Percentiles rank a stretch among this genome's conserved stretches.
Conservation (phyloP, 2,113 vertebrate genomes). For the Lipophrys pholis region DNA sequence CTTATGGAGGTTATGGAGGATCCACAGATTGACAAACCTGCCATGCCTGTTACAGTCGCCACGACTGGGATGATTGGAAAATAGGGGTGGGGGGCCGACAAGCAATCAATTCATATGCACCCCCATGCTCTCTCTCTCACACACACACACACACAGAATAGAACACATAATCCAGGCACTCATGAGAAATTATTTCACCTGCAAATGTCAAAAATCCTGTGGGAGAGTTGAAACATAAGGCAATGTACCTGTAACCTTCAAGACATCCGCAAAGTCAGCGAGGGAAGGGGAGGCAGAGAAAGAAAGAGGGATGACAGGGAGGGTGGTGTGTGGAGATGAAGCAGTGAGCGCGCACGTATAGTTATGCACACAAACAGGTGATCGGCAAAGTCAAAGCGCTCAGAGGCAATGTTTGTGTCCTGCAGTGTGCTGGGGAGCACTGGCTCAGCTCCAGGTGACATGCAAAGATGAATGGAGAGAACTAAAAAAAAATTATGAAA, state of each 20-base stretch:
- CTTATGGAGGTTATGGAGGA: background rate
- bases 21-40: background rate
- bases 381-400: conserved; percentile 32
- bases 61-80: background rate
- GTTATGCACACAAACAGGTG: conserved; percentile 1
- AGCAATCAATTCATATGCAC: background rate
- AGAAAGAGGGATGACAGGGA: background rate
- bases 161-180: background rate
- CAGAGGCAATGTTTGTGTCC: conserved; percentile 12
- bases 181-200: background rate
- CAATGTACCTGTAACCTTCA: conserved; percentile 45
- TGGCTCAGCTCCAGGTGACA: conserved; percentile 45
- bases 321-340: background rate
- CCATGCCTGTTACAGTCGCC: background rate
- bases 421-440: conserved; percentile 21
- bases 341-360: conserved; percentile 1
- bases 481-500: conserved; percentile 49
- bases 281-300: background rate
- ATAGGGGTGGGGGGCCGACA: background rate
- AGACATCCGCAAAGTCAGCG: conserved; percentile 62
- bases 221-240: conserved; percentile 7
- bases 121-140: background rate
- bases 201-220: conserved; percentile 1
- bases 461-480: conserved; percentile 42
- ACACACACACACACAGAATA: background rate